Evolutionary conservation across 1,140 invertebrate genomes (phyloP).

Genomic region (Drosophila kohkoa): DNA sequence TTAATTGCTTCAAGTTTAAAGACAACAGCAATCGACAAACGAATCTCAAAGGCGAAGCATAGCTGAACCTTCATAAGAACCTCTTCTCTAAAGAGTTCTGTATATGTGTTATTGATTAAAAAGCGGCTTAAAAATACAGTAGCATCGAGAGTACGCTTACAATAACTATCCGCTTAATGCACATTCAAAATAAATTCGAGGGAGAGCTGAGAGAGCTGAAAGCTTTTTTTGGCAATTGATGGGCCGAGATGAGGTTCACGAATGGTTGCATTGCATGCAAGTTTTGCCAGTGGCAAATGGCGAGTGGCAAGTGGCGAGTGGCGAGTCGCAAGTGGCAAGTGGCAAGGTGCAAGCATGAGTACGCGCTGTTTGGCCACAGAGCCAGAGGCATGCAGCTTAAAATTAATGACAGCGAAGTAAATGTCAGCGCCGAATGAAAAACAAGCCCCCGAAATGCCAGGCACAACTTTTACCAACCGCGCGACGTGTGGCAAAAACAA

Average conservation of each 20-base stretch:
- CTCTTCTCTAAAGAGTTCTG: not conserved
- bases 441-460: constrained; percentile 59
- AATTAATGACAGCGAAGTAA: constrained; percentile 78
- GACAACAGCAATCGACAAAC: no score
- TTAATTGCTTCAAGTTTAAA: no score
- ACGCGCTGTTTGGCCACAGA: constrained; percentile 17
- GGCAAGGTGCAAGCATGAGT: constrained; percentile 21
- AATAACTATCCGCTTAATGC: constrained; percentile 5
- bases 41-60: not conserved
- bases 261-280: constrained; percentile 20
- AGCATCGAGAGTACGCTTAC: not conserved
- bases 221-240: constrained; percentile 26
- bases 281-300: constrained; percentile 4
- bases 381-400: constrained; percentile 68
- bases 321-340: constrained; percentile 15
- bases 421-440: constrained; percentile 77
- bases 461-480: constrained; percentile 66
- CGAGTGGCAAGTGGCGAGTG: constrained; percentile 8
- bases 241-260: not conserved
- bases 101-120: not conserved
- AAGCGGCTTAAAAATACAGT: not conserved
- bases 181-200: not conserved
- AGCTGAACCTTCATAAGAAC: not conserved
- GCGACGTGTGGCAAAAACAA: constrained; percentile 78
- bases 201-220: not conserved